These are phyloP conservation scores for Lacerta agilis DNA, from an alignment of 2,797 vertebrate genomes.

Conservation along the genomic window DNA sequence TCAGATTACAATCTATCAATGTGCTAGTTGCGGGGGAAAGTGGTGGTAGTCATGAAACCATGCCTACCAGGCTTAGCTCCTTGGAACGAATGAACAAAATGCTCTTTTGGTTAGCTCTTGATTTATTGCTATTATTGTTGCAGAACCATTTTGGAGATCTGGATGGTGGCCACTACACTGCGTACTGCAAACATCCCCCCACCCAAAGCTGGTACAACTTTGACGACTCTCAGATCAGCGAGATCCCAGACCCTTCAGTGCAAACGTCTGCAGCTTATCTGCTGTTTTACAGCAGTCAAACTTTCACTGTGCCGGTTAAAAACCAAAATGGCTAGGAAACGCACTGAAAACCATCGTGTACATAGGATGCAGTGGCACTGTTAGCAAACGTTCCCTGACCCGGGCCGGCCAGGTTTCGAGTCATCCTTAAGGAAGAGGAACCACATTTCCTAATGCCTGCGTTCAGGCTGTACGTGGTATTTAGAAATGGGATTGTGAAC, in stretches of 20 bases:
- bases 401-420: background rate
- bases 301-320: constrained; percentile 71
- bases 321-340: constrained; percentile 42
- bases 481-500: background rate
- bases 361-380: background rate
- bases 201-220: constrained; percentile 84
- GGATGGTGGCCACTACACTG: constrained; percentile 88
- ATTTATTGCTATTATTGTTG: constrained; percentile 15
- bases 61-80: too few species aligned
- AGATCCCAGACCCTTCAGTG: constrained; percentile 77
- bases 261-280: constrained; percentile 85
- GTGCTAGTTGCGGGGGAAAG: background rate
- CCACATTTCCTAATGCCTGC: background rate
- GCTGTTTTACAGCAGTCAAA: constrained; percentile 83
- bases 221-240: constrained; percentile 79
- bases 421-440: constrained; percentile 64
- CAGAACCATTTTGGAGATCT: constrained; percentile 88
- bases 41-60: background rate
- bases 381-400: background rate
- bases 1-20: too few species aligned
- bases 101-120: background rate
- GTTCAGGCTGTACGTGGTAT: background rate
- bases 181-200: constrained; percentile 82
- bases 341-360: constrained; percentile 21
- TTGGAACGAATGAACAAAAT: background rate